Conservation (phyloP, 2,113 vertebrate species). For the Stercorarius parasiticus region DNA sequence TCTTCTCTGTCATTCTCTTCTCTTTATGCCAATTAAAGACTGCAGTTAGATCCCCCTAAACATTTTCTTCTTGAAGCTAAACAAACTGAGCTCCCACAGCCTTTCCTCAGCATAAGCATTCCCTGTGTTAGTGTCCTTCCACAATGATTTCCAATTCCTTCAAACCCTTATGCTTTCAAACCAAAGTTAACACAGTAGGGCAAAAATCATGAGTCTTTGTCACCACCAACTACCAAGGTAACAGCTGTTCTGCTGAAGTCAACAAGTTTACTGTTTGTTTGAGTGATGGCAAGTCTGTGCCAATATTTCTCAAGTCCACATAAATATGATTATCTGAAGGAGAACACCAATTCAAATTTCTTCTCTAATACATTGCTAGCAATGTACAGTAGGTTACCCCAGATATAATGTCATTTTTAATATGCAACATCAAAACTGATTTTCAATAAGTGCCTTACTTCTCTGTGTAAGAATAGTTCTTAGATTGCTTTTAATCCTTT, state of each 20-base stretch:
- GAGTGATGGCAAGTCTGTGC: neutral
- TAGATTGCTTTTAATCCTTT: neutral
- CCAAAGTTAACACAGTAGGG: neutral
- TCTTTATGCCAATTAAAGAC: neutral
- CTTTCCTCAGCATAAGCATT: neutral
- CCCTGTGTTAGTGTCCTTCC: neutral
- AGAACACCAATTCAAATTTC: neutral
- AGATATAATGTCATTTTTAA: neutral
- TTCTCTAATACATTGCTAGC: neutral
- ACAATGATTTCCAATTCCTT: neutral
- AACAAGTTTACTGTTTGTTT: neutral
- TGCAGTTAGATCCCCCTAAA: neutral
- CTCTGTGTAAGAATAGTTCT: neutral
- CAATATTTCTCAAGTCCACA: neutral
- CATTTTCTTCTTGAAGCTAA: neutral
- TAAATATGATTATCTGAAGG: neutral
- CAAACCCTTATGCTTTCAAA: neutral
- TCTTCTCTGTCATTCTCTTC: neutral
- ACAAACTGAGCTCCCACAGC: neutral
- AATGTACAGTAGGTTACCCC: rapidly evolving
- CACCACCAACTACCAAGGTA: neutral
- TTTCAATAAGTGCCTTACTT: neutral
- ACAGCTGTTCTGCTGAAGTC: neutral
- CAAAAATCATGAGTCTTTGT: rapidly evolving
- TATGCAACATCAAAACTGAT: neutral